A percentile compares a stretch with the other conserved stretches of the same genome.
Conservation (phyloP, 2,113 vertebrate genomes). For the Prionailurus viverrinus region DNA sequence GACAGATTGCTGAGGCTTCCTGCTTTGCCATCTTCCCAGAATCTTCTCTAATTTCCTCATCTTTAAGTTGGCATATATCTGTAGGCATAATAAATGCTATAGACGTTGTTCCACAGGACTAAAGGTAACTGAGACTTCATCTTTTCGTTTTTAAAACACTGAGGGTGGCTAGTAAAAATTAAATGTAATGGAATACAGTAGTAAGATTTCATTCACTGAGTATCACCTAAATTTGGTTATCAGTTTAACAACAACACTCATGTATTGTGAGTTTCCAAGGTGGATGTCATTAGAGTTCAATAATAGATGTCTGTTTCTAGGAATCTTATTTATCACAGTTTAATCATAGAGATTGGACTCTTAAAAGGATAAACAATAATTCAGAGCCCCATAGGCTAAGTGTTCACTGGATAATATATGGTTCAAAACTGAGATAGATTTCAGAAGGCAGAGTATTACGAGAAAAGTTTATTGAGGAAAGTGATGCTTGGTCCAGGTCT, state of each 20-base stretch:
- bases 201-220: not conserved
- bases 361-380: not conserved
- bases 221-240: constrained; percentile 14
- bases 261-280: not conserved
- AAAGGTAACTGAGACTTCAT: not conserved
- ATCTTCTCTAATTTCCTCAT: not conserved
- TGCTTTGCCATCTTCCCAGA: not conserved
- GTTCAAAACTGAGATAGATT: not conserved
- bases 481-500: not conserved
- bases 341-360: not conserved
- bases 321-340: not conserved
- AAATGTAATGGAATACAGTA: constrained; percentile 22
- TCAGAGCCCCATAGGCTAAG: not conserved
- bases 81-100: not conserved
- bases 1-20: not conserved
- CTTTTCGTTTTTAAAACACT: not conserved
- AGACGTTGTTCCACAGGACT: not conserved
- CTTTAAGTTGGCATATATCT: not conserved
- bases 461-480: not conserved
- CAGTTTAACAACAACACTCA: not conserved
- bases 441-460: not conserved
- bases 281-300: not conserved
- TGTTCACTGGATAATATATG: not conserved
- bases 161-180: not conserved
- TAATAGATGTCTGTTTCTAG: not conserved